Conservation (phyloP, 2,888 invertebrate genomes). For the Epinotia demarniana region DNA sequence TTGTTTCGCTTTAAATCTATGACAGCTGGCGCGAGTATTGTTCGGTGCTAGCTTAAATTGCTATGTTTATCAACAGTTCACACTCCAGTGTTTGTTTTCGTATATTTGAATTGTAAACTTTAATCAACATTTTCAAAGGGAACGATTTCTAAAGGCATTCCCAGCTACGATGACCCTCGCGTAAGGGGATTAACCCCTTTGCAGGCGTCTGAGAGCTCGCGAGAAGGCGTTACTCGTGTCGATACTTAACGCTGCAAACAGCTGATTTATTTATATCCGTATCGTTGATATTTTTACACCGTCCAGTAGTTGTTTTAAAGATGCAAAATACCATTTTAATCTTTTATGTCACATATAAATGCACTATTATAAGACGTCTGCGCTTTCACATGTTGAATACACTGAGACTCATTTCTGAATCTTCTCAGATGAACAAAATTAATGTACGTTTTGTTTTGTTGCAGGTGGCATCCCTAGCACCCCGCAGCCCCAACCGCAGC, state of each 20-base stretch:
- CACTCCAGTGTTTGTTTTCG: constrained; percentile 5
- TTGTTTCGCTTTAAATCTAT: constrained; percentile 42
- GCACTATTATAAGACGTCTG: not conserved
- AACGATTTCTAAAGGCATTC: constrained; percentile 57
- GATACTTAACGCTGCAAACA: constrained; percentile 52
- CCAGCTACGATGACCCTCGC: constrained; percentile 69
- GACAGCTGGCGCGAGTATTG: constrained; percentile 43
- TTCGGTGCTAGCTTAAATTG: constrained; percentile 37
- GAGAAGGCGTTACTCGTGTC: constrained; percentile 52
- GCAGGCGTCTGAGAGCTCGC: constrained; percentile 62
- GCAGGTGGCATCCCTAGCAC: constrained; percentile 66
- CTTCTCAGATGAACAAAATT: not conserved
- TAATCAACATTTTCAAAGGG: not conserved
- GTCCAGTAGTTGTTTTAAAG: constrained; percentile 26
- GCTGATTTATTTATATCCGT: constrained; percentile 22
- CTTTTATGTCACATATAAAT: not conserved
- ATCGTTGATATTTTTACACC: not conserved
- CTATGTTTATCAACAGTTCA: constrained; percentile 12
- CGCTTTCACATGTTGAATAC: not conserved
- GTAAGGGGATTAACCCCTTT: constrained; percentile 80
- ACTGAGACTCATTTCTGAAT: not conserved
- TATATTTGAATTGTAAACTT: not conserved
- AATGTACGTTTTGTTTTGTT: constrained; percentile 60
- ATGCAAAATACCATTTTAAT: constrained; percentile 54
- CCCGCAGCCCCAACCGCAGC: constrained; percentile 71